phyloP scores from a whole-genome alignment of 2,888 invertebrate species.

The Scrobipalpa costella region DNA sequence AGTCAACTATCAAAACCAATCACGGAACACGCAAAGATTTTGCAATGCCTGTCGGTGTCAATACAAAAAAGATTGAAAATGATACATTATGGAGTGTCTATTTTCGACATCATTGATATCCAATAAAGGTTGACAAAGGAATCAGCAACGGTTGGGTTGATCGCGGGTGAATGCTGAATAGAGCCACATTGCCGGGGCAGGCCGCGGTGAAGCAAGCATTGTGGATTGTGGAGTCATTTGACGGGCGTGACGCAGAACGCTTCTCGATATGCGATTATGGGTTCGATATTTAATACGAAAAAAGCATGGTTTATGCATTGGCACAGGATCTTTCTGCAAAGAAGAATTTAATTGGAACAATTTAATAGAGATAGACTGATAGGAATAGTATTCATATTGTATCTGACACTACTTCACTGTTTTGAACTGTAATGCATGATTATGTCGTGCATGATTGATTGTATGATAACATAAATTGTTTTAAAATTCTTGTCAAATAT shows the following conservation, averaged over 20 bases:
- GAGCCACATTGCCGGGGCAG: slow-evolving; percentile 43
- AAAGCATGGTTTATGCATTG: background rate
- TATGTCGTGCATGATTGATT: no score
- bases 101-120: slow-evolving; percentile 49
- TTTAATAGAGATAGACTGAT: no score
- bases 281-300: background rate
- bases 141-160: slow-evolving; percentile 46
- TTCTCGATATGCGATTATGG: slow-evolving; percentile 21
- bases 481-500: no score
- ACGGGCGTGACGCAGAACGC: slow-evolving; percentile 51
- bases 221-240: slow-evolving; percentile 51
- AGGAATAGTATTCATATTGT: no score
- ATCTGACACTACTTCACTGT: no score
- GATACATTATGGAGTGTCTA: slow-evolving; percentile 30
- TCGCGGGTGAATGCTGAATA: slow-evolving; percentile 39
- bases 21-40: slow-evolving; percentile 22
- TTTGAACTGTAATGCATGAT: no score
- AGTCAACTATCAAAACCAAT: background rate
- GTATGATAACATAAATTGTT: no score
- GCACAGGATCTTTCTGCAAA: no score
- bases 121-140: slow-evolving; percentile 42
- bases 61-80: slow-evolving; percentile 26
- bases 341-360: no score
- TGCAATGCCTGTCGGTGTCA: slow-evolving; percentile 23
- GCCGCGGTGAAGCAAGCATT: slow-evolving; percentile 44